These are phyloP conservation scores for Diacarnus erythraeanus DNA, from an alignment of 37 sponge, comb jelly and placozoan species.

Conservation along the genomic window DNA sequence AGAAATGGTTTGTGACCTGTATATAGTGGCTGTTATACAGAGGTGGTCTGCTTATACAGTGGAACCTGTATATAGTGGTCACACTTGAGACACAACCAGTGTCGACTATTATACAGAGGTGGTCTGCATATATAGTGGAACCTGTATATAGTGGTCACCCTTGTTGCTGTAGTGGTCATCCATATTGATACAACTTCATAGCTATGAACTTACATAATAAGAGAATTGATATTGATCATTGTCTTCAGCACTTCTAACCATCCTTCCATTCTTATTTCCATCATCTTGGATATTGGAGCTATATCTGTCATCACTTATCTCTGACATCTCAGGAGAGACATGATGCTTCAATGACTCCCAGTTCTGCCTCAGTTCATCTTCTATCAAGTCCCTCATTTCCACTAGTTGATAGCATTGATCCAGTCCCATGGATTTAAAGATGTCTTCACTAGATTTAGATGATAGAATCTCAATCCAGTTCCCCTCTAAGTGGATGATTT, in stretches of 20 bases:
- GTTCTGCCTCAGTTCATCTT: slow-evolving; percentile 2
- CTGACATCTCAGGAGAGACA: neutral
- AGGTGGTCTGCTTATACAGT: too few species aligned
- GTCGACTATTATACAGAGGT: too few species aligned
- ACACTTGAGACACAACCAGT: too few species aligned
- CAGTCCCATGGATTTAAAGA: neutral
- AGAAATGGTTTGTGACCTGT: too few species aligned
- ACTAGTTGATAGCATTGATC: slow-evolving; percentile 6
- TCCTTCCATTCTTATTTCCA: neutral
- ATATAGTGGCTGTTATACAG: too few species aligned
- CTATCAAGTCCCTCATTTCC: neutral
- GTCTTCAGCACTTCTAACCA: neutral
- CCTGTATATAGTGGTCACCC: too few species aligned
- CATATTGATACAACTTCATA: too few species aligned
- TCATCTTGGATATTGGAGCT: neutral
- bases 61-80: too few species aligned
- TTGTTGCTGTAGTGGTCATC: too few species aligned
- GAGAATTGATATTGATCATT: neutral
- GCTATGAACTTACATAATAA: slow-evolving; percentile 4
- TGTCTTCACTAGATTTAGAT: neutral
- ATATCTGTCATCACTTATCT: neutral
- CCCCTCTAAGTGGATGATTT: slow-evolving; percentile 11
- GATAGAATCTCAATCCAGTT: slow-evolving; percentile 9
- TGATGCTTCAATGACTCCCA: slow-evolving; percentile 1
- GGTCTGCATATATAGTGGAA: too few species aligned